Evolutionary conservation across 2,797 vertebrate genomes (phyloP), one percentile per base, ranked within the genome.

Genomic region (Salarias fasciatus): DNA sequence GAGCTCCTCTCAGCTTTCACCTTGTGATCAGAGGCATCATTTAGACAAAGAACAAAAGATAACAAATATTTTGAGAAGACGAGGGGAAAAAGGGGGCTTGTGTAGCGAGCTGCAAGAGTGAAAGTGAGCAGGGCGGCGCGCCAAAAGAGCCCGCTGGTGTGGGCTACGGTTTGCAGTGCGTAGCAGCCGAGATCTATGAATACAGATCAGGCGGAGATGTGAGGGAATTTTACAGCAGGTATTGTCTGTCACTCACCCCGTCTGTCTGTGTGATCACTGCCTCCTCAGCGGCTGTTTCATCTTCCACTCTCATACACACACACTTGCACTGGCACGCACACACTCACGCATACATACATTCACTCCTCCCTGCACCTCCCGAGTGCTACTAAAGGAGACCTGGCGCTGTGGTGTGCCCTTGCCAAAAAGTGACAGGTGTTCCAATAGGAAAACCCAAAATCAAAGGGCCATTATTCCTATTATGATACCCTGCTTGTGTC

Each of bases 231-330:
- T 87, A 82, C 88, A 92, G 88, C 88, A 92, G 89, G 85, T 88
- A 90, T 92, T 94, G 92, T 93, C 93, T 93, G 89, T 92, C 93
- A 93, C 89, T 91, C 79, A 93, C 86, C 90, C 91, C 89, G 85
- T 86, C 90, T 89, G 89, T 87, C 90, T 88, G 80, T 90, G 85
- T 92, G 86, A 93, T 94, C 91, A 89, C 82, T 71, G 85, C 90
- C 88, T 92, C 84, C 80, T 88, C 85, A 75, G 88, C 82, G 88
- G 80, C 78, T 84, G 88, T 92, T 92, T 92, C 87, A 90, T 90
- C 91, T 89, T 80, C 72, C 60, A 82, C 82, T 69, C 82, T 83
- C 76, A 53, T 77, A 48, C 76, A 30, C 80, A 37, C 66, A 31
- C 76, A 38, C 75, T 13, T 33, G 28, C 67, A 42, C 73, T 49